Evolutionary conservation across 2,888 invertebrate species (phyloP).

Genomic region (Cantharis rustica): DNA sequence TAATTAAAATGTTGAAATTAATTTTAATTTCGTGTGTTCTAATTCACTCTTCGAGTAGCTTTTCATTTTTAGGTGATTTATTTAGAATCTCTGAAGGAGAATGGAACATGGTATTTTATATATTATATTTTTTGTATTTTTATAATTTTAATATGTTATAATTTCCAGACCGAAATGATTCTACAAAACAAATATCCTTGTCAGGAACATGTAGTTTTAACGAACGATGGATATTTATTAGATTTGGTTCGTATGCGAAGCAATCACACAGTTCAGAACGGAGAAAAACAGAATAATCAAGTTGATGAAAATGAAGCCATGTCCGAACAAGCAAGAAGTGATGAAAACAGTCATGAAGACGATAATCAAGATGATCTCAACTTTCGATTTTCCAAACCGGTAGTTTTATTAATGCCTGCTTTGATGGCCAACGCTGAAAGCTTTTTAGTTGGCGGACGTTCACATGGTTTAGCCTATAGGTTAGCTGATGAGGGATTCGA

Average conservation of each 20-base stretch:
- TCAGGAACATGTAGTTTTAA: slow-evolving; percentile 54
- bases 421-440: slow-evolving; percentile 73
- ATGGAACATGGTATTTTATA: not conserved
- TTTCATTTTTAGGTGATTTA: not conserved
- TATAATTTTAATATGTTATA: not conserved
- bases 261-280: slow-evolving; percentile 1
- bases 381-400: slow-evolving; percentile 49
- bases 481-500: slow-evolving; percentile 58
- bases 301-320: not conserved
- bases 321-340: no score
- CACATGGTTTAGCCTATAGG: slow-evolving; percentile 58
- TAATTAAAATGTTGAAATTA: not conserved
- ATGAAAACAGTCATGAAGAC: no score
- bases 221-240: slow-evolving; percentile 56
- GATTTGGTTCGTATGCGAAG: slow-evolving; percentile 49
- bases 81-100: not conserved
- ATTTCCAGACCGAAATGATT: slow-evolving; percentile 51
- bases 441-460: slow-evolving; percentile 71
- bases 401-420: slow-evolving; percentile 77
- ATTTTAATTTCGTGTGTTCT: not conserved
- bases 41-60: not conserved
- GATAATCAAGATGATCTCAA: not conserved
- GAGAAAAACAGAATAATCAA: not conserved
- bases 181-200: slow-evolving; percentile 50
- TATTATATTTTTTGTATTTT: not conserved